Base-by-base conservation (phyloP, 1,140 invertebrate genomes). In the Arion vulgaris region DNA sequence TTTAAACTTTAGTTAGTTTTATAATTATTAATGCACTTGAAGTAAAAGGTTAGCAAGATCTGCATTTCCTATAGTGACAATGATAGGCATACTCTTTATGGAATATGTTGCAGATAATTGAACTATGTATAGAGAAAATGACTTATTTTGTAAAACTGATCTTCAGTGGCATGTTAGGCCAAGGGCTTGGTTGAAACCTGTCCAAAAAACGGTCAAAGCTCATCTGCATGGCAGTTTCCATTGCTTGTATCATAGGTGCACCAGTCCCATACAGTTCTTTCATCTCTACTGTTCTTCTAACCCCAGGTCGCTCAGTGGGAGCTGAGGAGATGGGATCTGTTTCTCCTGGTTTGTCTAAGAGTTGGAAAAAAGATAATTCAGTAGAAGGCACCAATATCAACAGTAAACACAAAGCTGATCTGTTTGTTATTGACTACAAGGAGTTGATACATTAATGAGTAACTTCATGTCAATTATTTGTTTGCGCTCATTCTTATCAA, bases 81-180 rank as follows among this genome's bases (percentile, higher is more conserved):
- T n/a, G n/a, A n/a, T n/a, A n/a, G n/a, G n/a, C n/a, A n/a, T n/a
- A n/a, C n/a, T n/a, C n/a, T n/a, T n/a, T n/a, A n/a, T n/a, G n/a
- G n/a, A n/a, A n/a, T n/a, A n/a, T n/a, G n/a, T n/a, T n/a, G n/a
- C n/a, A n/a, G n/a, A n/a, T n/a, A n/a, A n/a, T n/a, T n/a, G n/a
- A n/a, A n/a, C n/a, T n/a, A n/a, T n/a, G n/a, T n/a, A n/a, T n/a
- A n/a, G n/a, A n/a, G n/a, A n/a, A n/a, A n/a, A n/a, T n/a, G n/a
- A n/a, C n/a, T 73, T 41, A 73, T 32, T 73, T 39, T 73, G 19
- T n/a, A 49, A 73, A 41, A 49, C 41, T 73, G 38, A 92, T 85
- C 83, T 94, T 95, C 53, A 96, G 92, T 26, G 95, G 95, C 87
- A 96, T 95, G 90, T 95, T 95, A 0, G 96, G 95, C 96, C 95